Evolutionary conservation across 2,888 invertebrate genomes (phyloP), one percentile per base, ranked within the genome.

Genomic region (Mythimna impura): DNA sequence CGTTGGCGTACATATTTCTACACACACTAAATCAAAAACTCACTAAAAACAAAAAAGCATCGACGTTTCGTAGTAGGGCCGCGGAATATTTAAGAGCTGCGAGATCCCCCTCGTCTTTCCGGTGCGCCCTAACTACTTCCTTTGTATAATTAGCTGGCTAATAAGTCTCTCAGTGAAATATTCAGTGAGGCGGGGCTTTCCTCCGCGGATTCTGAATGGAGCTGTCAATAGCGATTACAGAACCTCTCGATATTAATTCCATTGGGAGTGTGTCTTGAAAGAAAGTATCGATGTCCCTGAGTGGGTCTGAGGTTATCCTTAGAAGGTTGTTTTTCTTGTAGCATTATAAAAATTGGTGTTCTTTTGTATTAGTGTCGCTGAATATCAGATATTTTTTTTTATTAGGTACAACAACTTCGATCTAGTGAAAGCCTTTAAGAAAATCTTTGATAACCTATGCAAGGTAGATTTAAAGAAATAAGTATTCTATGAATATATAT

Each of bases 71-170:
- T 71, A 66, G 62, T 71, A 73, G 57, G 71, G 57, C 60, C 63
- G n/a, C 62, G 73, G 75, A 78, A 77, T 82, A 55, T 61, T 76
- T 66, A 69, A 71, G 78, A 80, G 73, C 47, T 40, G 61, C 61
- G 50, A 73, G 67, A 76, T 76, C 84, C 87, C 87, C 89, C 88
- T 83, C 85, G 83, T 84, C 82, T 86, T 89, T 86, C 88, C 88
- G 85, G 71, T 77, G 80, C 87, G 61, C 90, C 90, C 90, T 89
- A 87, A 90, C 90, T 90, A 93, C 94, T 94, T 95, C 94, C 94
- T 94, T 91, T 91, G 93, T 93, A 94, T 95, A 95, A 95, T 96
- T 95, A 96, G 93, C 89, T 80, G 81, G 91, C 92, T 94, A 95
- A 95, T 95, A 95, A 94, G 93, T 91, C 92, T 90, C 91, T 87